Evolutionary conservation across 2,113 vertebrate species (phyloP), one percentile per base, ranked within the genome.

Genomic region (Caracal caracal): DNA sequence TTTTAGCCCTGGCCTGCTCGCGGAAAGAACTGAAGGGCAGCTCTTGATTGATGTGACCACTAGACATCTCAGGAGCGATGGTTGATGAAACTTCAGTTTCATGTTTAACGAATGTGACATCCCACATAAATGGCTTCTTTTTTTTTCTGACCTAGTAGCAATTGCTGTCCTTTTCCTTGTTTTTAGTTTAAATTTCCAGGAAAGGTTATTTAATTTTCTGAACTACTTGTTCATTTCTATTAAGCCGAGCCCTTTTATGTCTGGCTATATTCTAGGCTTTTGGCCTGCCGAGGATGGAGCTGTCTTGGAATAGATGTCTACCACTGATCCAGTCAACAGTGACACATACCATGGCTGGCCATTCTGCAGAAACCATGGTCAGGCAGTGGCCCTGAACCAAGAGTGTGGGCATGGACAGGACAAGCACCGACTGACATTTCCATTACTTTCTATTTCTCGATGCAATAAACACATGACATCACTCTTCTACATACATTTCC

Each of bases 1-100:
- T 3, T 0, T 65, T 51, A 33, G 4, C 4, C 6, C 22, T 24
- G 35, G 5, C 4, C 47, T 56, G 6, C 6, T 37, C 0, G 1
- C 49, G 43, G 70, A 35, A 92, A 59, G 13, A 53, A 33, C 5
- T 12, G 10, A 35, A 70, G 2, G 26, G 8, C 5, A 49, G 10
- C 43, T 40, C 8, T 75, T 80, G 24, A 89, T 49, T 49, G 3
- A 73, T 56, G 30, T 3, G 4, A 56, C 15, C 8, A 1, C 30
- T 65, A 24, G 12, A 10, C 1, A 35, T 81, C n/a, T 65, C 35
- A 35, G 56, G 30, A 75, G 3, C 37, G 61, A 65, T 56, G 40
- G 81, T 49, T 59, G 47, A 26, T 59, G 35, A 65, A 28, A 16
- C 37, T 79, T 76, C 15, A 75, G 10, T 94, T 33, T 93, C 30